A percentile compares a stretch with the other conserved stretches of the same genome.
Conservation (phyloP, 2,797 vertebrate species). For the Scarus forsteni region DNA sequence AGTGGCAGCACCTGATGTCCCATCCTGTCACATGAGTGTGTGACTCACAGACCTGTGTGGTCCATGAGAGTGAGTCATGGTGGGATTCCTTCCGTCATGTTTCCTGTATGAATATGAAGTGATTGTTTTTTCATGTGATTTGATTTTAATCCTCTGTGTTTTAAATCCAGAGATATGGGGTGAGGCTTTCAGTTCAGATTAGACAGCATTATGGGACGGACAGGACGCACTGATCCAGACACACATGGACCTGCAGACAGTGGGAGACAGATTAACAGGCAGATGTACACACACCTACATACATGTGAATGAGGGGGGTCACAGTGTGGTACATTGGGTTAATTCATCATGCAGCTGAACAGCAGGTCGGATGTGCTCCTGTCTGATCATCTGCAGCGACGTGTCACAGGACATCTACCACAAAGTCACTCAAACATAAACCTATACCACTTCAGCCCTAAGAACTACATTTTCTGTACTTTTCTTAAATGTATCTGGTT, state of each 20-base stretch:
- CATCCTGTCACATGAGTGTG: conserved; percentile 36
- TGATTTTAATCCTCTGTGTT: not conserved
- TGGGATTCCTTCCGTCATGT: conserved; percentile 4
- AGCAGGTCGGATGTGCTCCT: not conserved
- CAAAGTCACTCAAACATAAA: not conserved
- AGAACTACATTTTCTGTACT: not conserved
- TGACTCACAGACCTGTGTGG: conserved; percentile 49
- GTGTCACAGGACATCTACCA: conserved; percentile 10
- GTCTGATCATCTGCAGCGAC: not conserved
- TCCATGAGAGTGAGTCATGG: conserved; percentile 53
- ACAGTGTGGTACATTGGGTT: not conserved
- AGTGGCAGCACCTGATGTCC: not conserved
- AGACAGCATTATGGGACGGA: conserved; percentile 52
- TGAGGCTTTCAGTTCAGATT: conserved; percentile 47
- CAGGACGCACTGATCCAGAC: conserved; percentile 24
- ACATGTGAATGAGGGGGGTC: conserved; percentile 5
- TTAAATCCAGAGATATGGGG: not conserved
- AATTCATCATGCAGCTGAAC: not conserved
- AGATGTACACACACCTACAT: not conserved
- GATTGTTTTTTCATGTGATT: not conserved
- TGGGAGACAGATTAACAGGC: conserved; percentile 43
- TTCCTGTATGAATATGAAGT: not conserved
- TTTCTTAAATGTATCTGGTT: too few species aligned
- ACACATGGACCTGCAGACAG: conserved; percentile 23
- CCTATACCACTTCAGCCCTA: not conserved